Conservation (phyloP, 2,113 vertebrate species). For the Bubo bubo region DNA sequence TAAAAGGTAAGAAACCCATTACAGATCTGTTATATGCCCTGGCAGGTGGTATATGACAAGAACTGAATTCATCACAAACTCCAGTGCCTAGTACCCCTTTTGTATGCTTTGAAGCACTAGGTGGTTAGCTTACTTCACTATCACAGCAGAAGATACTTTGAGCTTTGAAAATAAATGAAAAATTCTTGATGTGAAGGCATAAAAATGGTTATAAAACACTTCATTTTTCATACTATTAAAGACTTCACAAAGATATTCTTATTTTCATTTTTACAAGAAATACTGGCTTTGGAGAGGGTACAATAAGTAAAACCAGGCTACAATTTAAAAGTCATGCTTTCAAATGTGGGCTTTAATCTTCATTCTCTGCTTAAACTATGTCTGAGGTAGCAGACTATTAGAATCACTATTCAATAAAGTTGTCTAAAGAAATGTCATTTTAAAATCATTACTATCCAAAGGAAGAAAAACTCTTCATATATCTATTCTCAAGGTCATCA, state of each 20-base stretch:
- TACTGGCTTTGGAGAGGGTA: slow-evolving; percentile 12
- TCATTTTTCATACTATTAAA: slow-evolving; percentile 53
- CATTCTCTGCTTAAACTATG: slow-evolving; percentile 23
- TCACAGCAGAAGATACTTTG: slow-evolving; percentile 19
- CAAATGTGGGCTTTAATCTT: slow-evolving; percentile 47
- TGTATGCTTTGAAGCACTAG: slow-evolving; percentile 61
- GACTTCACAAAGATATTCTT: slow-evolving; percentile 42
- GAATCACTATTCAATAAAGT: neutral
- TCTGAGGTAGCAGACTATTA: neutral
- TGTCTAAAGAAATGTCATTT: neutral
- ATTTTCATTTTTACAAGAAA: slow-evolving; percentile 49
- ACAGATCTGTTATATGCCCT: slow-evolving; percentile 71
- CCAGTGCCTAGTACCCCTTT: slow-evolving; percentile 9
- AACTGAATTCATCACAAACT: slow-evolving; percentile 64
- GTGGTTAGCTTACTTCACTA: slow-evolving; percentile 41
- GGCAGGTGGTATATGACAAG: slow-evolving; percentile 75
- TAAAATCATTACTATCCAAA: slow-evolving; percentile 17
- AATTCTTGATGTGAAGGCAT: slow-evolving; percentile 8
- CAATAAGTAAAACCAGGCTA: slow-evolving; percentile 49
- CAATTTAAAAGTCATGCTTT: slow-evolving; percentile 49
- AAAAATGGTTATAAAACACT: slow-evolving; percentile 38
- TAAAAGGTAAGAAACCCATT: slow-evolving; percentile 80
- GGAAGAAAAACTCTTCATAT: neutral
- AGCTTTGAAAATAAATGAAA: slow-evolving; percentile 51
- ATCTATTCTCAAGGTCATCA: slow-evolving; percentile 37